Percentiles rank a stretch among this genome's conserved stretches.
These are phyloP conservation scores for Pan troglodytes DNA, from an alignment of 2,113 vertebrate genomes.

Conservation along the genomic window NHGRI_mPanTro3-v2.1_pri NC_072420.2:15136001-15136500, in stretches of 20 bases:
- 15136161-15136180: background rate
- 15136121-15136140: background rate
- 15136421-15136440: background rate
- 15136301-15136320: slow-evolving; percentile 49
- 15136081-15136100: too few species aligned
- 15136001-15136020: background rate
- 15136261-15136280: background rate
- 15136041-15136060: slow-evolving; percentile 42
- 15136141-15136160: slow-evolving; percentile 25
- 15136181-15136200: background rate
- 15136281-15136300: slow-evolving; percentile 63
- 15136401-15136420: slow-evolving; percentile 49
- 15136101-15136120: too few species aligned
- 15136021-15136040: slow-evolving; percentile 28
- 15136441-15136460: slow-evolving; percentile 40
- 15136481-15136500: background rate
- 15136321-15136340: slow-evolving; percentile 58
- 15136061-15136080: background rate
- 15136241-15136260: slow-evolving; percentile 42
- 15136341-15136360: slow-evolving; percentile 64
- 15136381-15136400: slow-evolving; percentile 64
- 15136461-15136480: background rate
- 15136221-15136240: slow-evolving; percentile 34
- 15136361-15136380: slow-evolving; percentile 52
- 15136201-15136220: background rate